Conservation (phyloP, 1,140 invertebrate genomes). For the Harpegnathos saltator region DNA sequence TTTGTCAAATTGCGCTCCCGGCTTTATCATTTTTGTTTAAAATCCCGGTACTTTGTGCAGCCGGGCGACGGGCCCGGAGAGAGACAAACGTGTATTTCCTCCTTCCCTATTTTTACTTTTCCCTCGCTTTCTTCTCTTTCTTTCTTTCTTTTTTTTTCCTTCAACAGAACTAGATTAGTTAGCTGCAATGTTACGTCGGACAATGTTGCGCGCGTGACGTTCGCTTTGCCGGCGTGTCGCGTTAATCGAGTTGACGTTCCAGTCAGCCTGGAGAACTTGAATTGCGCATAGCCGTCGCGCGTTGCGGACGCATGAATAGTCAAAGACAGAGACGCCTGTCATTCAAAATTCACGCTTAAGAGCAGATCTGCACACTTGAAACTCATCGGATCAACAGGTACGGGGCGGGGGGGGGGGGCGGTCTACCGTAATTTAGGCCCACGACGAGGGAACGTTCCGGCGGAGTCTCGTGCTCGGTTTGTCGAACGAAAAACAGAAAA, state of each 20-base stretch:
- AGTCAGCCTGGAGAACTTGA: constrained; percentile 3
- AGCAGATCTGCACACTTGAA: background rate
- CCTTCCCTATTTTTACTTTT: too few species aligned
- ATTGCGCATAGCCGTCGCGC: background rate
- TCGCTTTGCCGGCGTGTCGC: background rate
- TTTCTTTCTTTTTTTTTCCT: background rate
- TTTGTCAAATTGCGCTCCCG: constrained; percentile 26
- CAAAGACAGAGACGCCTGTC: constrained; percentile 6
- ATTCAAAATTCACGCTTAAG: constrained; percentile 35
- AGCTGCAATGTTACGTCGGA: constrained; percentile 14
- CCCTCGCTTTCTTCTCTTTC: too few species aligned
- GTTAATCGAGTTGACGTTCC: constrained; percentile 14
- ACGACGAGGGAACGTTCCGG: background rate
- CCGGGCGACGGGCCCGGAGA: background rate
- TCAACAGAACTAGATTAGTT: background rate
- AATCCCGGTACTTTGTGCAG: constrained; percentile 7
- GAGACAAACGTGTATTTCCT: too few species aligned
- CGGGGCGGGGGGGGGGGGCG: too few species aligned
- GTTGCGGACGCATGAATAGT: background rate
- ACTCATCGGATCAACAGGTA: constrained; percentile 45
- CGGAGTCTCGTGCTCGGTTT: too few species aligned
- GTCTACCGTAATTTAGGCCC: constrained; percentile 40
- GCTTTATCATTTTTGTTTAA: constrained; percentile 25
- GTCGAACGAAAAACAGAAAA: too few species aligned
- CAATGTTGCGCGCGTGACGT: background rate